A percentile compares a stretch with the other conserved stretches of the same genome.
These are phyloP conservation scores for Coranthus polyacanthus DNA, from an alignment of 2,797 vertebrate genomes.

Conservation along the genomic window DNA sequence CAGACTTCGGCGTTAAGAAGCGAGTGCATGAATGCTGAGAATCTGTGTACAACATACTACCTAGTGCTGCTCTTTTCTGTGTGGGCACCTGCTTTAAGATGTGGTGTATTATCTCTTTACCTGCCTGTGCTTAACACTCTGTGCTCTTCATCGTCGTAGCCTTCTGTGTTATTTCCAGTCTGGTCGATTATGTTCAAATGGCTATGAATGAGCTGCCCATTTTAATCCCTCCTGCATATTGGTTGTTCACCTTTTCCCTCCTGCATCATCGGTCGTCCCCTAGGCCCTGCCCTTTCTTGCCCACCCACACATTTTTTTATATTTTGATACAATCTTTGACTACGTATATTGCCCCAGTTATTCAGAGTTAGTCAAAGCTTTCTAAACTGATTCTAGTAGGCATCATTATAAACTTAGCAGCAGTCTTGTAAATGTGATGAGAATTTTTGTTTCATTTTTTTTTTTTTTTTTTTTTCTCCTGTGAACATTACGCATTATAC, in stretches of 20 bases:
- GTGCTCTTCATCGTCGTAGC: constrained; percentile 91
- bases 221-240: constrained; percentile 90
- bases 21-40: constrained; percentile 85
- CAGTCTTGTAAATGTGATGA: constrained; percentile 86
- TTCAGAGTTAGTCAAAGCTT: constrained; percentile 80
- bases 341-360: constrained; percentile 83
- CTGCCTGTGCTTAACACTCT: constrained; percentile 93
- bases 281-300: constrained; percentile 25
- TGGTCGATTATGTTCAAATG: constrained; percentile 88
- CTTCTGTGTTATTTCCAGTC: constrained; percentile 91
- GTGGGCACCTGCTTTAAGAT: constrained; percentile 91
- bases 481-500: constrained; percentile 84
- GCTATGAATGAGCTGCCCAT: constrained; percentile 88
- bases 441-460: constrained; percentile 59
- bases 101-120: constrained; percentile 91
- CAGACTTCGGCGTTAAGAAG: constrained; percentile 67
- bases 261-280: constrained; percentile 58
- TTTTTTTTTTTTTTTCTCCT: constrained; percentile 58
- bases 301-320: constrained; percentile 65
- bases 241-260: constrained; percentile 87
- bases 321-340: constrained; percentile 85
- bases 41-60: constrained; percentile 93
- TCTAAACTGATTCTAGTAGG: constrained; percentile 81
- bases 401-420: constrained; percentile 82
- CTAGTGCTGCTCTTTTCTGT: constrained; percentile 90